Conservation (phyloP, 2,113 vertebrate genomes). For the Pteronura brasiliensis region DNA sequence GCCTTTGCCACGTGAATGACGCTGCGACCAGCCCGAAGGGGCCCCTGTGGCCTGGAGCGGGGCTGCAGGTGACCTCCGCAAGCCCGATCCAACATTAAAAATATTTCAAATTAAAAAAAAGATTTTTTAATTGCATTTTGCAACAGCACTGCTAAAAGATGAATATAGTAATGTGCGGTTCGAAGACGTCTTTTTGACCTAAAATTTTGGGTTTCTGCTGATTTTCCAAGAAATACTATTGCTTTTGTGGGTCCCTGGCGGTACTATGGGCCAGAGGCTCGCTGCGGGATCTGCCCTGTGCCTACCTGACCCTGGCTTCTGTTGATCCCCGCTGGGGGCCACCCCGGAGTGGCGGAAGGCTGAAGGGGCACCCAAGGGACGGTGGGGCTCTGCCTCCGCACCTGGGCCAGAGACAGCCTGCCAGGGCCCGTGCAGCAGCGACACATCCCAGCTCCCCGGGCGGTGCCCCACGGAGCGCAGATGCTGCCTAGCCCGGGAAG, state of each 20-base stretch:
- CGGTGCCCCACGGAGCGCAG: accelerated
- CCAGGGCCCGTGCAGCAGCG: background rate
- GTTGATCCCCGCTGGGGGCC: background rate
- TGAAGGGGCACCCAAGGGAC: no score
- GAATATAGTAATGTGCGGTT: background rate
- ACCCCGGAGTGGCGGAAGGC: background rate
- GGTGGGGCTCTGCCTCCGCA: accelerated
- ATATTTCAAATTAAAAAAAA: background rate
- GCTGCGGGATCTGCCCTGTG: background rate
- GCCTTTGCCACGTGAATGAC: background rate
- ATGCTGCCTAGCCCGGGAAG: accelerated
- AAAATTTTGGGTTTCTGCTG: background rate
- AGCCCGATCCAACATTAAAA: background rate
- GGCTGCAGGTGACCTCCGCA: background rate
- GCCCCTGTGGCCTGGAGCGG: background rate
- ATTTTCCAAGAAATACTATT: background rate
- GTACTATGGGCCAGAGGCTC: background rate
- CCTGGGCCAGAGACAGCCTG: background rate
- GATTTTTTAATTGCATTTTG: background rate
- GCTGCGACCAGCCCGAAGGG: background rate
- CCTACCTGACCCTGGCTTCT: background rate
- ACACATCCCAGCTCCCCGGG: background rate
- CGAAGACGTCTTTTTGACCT: background rate
- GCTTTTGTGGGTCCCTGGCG: background rate
- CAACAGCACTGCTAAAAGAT: background rate